phyloP scores from a whole-genome alignment of 2,797 vertebrate species.

The Spea hammondii region DNA sequence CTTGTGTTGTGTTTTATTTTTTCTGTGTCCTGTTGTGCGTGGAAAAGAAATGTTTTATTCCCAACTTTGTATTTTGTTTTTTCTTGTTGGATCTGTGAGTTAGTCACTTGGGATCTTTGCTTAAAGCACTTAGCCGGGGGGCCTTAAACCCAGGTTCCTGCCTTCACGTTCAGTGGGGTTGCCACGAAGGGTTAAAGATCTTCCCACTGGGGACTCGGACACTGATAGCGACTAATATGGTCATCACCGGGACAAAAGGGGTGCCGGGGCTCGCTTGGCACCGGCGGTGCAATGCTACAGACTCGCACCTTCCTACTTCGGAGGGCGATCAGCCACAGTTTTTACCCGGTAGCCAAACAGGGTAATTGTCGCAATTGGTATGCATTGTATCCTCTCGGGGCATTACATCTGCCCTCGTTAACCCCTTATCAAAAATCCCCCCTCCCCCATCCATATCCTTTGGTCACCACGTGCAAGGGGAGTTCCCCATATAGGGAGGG shows the following conservation, averaged over 20 bases:
- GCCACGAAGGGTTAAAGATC: conserved; percentile 3
- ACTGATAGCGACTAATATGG: background rate
- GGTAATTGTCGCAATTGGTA: background rate
- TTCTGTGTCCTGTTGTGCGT: conserved; percentile 22
- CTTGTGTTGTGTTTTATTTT: conserved; percentile 12
- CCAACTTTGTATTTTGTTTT: background rate
- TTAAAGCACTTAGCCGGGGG: conserved; percentile 6
- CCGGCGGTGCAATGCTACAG: background rate
- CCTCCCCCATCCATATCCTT: conserved; percentile 41
- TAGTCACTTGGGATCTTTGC: background rate
- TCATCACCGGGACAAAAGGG: background rate
- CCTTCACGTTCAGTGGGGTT: background rate
- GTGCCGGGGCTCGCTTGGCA: conserved; percentile 16
- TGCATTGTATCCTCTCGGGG: background rate
- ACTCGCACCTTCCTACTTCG: background rate
- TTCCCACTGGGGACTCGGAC: background rate
- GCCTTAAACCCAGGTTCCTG: conserved; percentile 12
- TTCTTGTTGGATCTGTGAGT: conserved; percentile 14
- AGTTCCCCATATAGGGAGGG: conserved; percentile 34
- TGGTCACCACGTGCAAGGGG: conserved; percentile 39
- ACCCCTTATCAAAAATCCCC: conserved; percentile 50
- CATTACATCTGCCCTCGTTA: background rate
- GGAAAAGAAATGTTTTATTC: background rate
- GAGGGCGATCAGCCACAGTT: background rate
- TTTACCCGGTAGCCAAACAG: background rate